Conservation (phyloP, 2,888 invertebrate genomes). For the Caenorhabditis plicata region DNA sequence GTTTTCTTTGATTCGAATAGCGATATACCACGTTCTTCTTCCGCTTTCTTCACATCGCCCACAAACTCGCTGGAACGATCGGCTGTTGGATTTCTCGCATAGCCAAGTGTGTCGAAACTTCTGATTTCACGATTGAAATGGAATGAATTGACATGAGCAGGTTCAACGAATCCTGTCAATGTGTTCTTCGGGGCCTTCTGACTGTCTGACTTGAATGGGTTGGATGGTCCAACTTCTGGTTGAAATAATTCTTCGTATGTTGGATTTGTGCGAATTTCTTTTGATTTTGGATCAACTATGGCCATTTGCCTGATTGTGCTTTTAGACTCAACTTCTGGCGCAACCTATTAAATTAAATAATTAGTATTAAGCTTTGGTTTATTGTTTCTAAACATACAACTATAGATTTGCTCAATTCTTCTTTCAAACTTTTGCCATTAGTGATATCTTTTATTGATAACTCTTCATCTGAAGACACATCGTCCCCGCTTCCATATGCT, state of each 20-base stretch:
- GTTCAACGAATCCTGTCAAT: conserved; percentile 88
- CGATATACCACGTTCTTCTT: conserved; percentile 68
- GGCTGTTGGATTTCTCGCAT: conserved; percentile 89
- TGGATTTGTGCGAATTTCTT: conserved; percentile 86
- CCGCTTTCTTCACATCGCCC: conserved; percentile 58
- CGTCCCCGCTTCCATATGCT: conserved; percentile 33
- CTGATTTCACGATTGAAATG: conserved; percentile 61
- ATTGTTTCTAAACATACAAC: conserved; percentile 1
- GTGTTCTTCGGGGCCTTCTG: conserved; percentile 85
- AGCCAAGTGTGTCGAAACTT: conserved; percentile 70
- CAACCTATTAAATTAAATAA: conserved; percentile 20
- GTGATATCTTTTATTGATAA: conserved; percentile 5
- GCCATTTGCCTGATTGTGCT: conserved; percentile 38
- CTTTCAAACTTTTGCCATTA: conserved; percentile 1
- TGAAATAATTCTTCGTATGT: conserved; percentile 92
- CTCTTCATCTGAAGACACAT: conserved; percentile 30
- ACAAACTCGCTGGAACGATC: conserved; percentile 68
- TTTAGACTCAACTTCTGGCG: conserved; percentile 43
- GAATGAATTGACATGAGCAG: conserved; percentile 91
- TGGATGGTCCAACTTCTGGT: conserved; percentile 80
- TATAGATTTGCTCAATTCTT: neutral
- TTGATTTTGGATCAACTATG: conserved; percentile 76
- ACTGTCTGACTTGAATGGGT: conserved; percentile 88
- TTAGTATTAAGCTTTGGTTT: neutral
- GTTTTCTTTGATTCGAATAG: conserved; percentile 77